Evolutionary conservation across 2,797 vertebrate species (phyloP).

Genomic region (Diplodus sargus): DNA sequence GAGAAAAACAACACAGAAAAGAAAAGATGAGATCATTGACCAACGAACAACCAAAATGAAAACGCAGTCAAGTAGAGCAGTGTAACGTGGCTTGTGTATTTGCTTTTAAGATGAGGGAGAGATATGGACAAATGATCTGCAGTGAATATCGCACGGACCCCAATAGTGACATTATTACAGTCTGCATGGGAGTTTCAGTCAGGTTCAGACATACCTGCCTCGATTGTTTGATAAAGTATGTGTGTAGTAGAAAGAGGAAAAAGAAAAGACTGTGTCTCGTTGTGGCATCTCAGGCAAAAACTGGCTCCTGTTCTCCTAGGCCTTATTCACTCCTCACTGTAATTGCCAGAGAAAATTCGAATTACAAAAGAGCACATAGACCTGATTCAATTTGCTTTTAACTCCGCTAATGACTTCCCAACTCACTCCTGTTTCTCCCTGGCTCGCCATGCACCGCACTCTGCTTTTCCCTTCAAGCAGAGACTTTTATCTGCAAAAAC

Average conservation of each 20-base stretch:
- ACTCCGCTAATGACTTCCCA: conserved; percentile 58
- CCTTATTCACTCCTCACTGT: conserved; percentile 37
- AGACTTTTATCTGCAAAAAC: conserved; percentile 45
- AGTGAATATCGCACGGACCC: conserved; percentile 23
- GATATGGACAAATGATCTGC: conserved; percentile 36
- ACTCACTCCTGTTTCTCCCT: neutral
- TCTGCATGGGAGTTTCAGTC: conserved; percentile 10
- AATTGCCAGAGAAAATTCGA: conserved; percentile 64
- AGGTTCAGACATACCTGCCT: conserved; percentile 12
- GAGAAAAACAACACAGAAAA: conserved; percentile 41
- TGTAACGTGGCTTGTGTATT: conserved; percentile 15
- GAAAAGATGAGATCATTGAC: conserved; percentile 59
- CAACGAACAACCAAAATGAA: conserved; percentile 54
- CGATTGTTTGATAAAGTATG: neutral
- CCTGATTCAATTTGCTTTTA: conserved; percentile 67
- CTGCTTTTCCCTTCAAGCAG: conserved; percentile 37
- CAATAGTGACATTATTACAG: conserved; percentile 20
- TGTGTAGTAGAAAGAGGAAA: neutral
- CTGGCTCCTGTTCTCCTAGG: conserved; percentile 22
- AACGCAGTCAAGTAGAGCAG: conserved; percentile 37
- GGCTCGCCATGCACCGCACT: neutral
- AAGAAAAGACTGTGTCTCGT: neutral
- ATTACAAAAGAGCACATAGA: conserved; percentile 64
- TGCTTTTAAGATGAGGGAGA: conserved; percentile 20
- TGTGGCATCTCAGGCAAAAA: conserved; percentile 29